These are phyloP conservation scores for Syngnathus typhle DNA, from an alignment of 2,113 vertebrate genomes.

Conservation along the genomic window DNA sequence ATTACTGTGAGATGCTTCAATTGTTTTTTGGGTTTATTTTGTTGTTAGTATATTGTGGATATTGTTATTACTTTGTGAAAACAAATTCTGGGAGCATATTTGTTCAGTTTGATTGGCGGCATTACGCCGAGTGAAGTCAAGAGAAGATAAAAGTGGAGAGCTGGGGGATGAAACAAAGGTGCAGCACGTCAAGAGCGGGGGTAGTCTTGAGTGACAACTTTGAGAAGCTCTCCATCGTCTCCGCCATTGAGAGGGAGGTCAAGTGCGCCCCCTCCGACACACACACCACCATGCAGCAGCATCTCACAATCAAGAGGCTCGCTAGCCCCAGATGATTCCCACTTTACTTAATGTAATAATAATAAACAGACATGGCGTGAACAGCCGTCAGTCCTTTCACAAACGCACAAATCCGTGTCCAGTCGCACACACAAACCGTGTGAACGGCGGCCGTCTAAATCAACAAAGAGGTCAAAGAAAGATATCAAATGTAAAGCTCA, in stretches of 20 bases:
- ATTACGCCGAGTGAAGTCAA: background rate
- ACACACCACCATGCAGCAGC: slow-evolving; percentile 71
- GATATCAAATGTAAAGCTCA: too few species aligned
- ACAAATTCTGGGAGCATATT: background rate
- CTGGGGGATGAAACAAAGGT: slow-evolving; percentile 14
- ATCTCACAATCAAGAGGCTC: slow-evolving; percentile 31
- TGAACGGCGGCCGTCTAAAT: background rate
- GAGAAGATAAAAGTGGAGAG: background rate
- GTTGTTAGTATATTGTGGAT: too few species aligned
- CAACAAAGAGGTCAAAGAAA: too few species aligned
- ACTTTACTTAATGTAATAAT: slow-evolving; percentile 3
- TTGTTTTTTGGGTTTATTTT: too few species aligned
- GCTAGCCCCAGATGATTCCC: slow-evolving; percentile 3
- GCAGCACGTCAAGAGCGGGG: background rate
- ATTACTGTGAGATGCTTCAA: background rate
- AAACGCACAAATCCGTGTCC: background rate
- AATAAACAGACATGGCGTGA: background rate
- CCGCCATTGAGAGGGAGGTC: slow-evolving; percentile 66
- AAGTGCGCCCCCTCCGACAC: slow-evolving; percentile 70
- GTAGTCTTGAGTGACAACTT: slow-evolving; percentile 60
- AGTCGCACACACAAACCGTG: background rate
- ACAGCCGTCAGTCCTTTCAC: background rate
- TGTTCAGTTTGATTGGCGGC: background rate
- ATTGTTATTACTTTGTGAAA: too few species aligned
- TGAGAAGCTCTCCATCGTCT: slow-evolving; percentile 68